Evolutionary conservation across 2,113 vertebrate species (phyloP), one percentile per base, ranked within the genome.

Genomic region (Mastomys coucha): DNA sequence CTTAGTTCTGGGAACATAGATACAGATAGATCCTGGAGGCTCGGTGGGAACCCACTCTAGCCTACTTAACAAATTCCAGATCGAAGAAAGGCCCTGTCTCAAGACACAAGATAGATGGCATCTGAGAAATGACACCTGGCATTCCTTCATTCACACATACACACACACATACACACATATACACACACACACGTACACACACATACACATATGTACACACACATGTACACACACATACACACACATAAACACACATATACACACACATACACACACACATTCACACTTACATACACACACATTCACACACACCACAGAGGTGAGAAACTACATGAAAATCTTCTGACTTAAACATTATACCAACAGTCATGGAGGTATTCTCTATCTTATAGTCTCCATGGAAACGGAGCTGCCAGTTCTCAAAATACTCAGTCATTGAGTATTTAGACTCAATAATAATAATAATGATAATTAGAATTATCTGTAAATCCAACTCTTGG

Each of bases 401-500:
- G 53, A 82, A 82, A 58, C 13, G 85, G 76, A 11, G 58, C 42
- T 26, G 5, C 20, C 33, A 39, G 6, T 67, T 91, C 63, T 89
- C 67, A 91, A 91, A 93, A 80, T 65, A 73, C 7, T 72, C 72
- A 81, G 51, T 84, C 28, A 14, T 67, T 96, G 58, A n/a, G n/a
- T n/a, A n/a, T n/a, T n/a, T n/a, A n/a, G n/a, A n/a, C n/a, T n/a
- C n/a, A n/a, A n/a, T n/a, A n/a, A n/a, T n/a, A n/a, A n/a, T n/a
- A n/a, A n/a, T n/a, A n/a, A n/a, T n/a, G n/a, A n/a, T n/a, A n/a
- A n/a, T 91, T 88, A 90, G 90, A 95, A 84, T 93, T 53, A 76
- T 70, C 58, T 80, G 19, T 84, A 97, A 65, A 91, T 70, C 45
- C 88, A 89, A 73, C 85, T 93, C 51, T 91, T 58, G 51, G 80